Percentiles rank a stretch among this genome's conserved stretches.
Evolutionary conservation across 1,140 invertebrate genomes (phyloP).

Genomic region (Temnothorax nylanderi): DNA sequence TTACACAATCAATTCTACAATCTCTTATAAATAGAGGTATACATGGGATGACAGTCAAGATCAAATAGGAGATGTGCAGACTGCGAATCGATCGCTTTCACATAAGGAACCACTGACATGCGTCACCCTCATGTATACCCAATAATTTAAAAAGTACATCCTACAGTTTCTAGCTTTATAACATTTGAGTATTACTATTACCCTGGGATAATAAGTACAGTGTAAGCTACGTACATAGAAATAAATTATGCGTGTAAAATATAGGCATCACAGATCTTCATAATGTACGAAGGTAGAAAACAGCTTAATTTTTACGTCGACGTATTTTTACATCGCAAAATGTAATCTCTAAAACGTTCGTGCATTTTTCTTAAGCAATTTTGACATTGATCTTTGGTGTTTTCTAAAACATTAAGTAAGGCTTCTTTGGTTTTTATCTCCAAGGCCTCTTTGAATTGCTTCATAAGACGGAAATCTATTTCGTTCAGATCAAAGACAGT

Average conservation of each 20-base stretch:
- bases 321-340: background rate
- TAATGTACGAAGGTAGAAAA: background rate
- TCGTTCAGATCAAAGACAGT: slow-evolving; percentile 67
- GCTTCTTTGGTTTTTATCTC: slow-evolving; percentile 46
- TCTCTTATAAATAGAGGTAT: too few relatives aligned
- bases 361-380: slow-evolving; percentile 70
- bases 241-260: background rate
- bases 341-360: slow-evolving; percentile 70
- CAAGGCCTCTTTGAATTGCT: slow-evolving; percentile 67
- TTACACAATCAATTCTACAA: too few relatives aligned
- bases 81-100: too few relatives aligned
- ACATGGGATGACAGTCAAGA: background rate
- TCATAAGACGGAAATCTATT: slow-evolving; percentile 72
- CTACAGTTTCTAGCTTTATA: too few relatives aligned
- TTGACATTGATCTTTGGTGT: slow-evolving; percentile 61
- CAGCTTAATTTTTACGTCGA: background rate
- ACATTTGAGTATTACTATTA: too few relatives aligned
- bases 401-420: slow-evolving; percentile 68
- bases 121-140: too few relatives aligned
- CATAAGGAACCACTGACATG: too few relatives aligned
- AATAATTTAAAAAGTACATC: too few relatives aligned
- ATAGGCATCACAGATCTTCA: background rate
- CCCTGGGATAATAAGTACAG: too few relatives aligned
- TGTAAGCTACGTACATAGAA: too few relatives aligned
- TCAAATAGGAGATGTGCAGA: background rate